These are phyloP conservation scores for Protonibea diacanthus DNA, from an alignment of 2,797 vertebrate species.

Conservation along the genomic window DNA sequence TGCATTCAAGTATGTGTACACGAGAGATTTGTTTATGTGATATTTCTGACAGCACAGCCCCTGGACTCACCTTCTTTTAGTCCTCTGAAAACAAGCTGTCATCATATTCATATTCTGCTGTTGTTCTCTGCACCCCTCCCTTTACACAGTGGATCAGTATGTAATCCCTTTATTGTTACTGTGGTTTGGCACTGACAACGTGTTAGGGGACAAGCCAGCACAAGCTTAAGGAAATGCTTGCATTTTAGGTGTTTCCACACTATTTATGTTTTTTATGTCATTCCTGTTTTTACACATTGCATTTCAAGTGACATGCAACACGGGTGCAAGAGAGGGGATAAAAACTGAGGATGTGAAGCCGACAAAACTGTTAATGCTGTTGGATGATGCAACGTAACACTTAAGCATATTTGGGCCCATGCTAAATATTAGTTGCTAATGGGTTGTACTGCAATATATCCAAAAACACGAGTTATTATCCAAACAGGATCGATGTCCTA, in stretches of 20 bases:
- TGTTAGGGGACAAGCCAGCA: constrained; percentile 58
- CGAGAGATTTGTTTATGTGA: constrained; percentile 38
- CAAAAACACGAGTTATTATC: not conserved
- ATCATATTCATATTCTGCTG: constrained; percentile 70
- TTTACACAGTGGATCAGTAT: constrained; percentile 67
- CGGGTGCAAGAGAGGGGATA: constrained; percentile 26
- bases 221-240: constrained; percentile 59
- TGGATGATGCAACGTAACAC: constrained; percentile 4
- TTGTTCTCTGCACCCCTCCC: constrained; percentile 65
- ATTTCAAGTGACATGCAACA: constrained; percentile 28
- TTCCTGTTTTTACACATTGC: constrained; percentile 25
- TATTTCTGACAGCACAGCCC: constrained; percentile 46
- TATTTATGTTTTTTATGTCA: constrained; percentile 38
- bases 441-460: not conserved
- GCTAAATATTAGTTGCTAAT: constrained; percentile 2
- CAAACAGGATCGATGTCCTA: not conserved
- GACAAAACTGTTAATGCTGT: constrained; percentile 30
- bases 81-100: constrained; percentile 66
- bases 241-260: constrained; percentile 23
- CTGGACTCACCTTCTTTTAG: constrained; percentile 51
- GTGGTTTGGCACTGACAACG: constrained; percentile 56
- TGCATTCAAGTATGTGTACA: constrained; percentile 4
- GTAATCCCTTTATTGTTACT: constrained; percentile 72
- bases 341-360: constrained; percentile 22
- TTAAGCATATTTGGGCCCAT: not conserved